Percentiles rank a stretch among this genome's conserved stretches.
phyloP scores from a whole-genome alignment of 2,797 vertebrate species.

The Anas georgica region DNA sequence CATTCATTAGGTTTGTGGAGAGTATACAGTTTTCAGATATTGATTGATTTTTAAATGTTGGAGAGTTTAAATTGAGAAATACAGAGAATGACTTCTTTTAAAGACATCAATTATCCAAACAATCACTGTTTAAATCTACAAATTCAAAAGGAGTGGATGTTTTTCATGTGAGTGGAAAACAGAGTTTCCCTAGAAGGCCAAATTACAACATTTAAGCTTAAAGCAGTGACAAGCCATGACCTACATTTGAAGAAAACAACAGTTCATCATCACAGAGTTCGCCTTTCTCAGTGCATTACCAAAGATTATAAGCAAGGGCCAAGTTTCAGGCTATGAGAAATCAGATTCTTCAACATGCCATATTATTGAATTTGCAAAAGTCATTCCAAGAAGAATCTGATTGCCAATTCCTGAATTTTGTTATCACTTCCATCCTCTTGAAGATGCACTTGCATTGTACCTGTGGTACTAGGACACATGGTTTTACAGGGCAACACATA shows the following conservation, averaged over 20 bases:
- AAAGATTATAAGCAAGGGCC: background rate
- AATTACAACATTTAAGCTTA: background rate
- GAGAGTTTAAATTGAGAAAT: background rate
- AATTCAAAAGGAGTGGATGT: background rate
- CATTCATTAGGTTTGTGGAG: slow-evolving; percentile 39
- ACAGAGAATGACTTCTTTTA: slow-evolving; percentile 16
- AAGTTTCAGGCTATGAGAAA: background rate
- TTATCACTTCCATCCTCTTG: background rate
- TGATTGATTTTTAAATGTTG: slow-evolving; percentile 50
- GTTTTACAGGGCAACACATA: background rate
- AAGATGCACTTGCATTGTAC: background rate
- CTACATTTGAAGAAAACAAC: background rate
- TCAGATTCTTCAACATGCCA: background rate
- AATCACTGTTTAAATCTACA: background rate
- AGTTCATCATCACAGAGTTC: background rate
- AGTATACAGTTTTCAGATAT: slow-evolving; percentile 11
- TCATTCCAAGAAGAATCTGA: background rate
- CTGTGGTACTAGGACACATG: fast-evolving
- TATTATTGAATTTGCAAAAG: background rate
- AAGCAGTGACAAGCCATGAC: background rate
- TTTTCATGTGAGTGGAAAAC: background rate
- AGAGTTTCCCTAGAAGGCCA: background rate
- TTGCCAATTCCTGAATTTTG: background rate
- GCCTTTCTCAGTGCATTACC: background rate
- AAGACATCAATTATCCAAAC: slow-evolving; percentile 30